Conservation (phyloP, 2,113 vertebrate genomes). For the Clarias magur region DNA sequence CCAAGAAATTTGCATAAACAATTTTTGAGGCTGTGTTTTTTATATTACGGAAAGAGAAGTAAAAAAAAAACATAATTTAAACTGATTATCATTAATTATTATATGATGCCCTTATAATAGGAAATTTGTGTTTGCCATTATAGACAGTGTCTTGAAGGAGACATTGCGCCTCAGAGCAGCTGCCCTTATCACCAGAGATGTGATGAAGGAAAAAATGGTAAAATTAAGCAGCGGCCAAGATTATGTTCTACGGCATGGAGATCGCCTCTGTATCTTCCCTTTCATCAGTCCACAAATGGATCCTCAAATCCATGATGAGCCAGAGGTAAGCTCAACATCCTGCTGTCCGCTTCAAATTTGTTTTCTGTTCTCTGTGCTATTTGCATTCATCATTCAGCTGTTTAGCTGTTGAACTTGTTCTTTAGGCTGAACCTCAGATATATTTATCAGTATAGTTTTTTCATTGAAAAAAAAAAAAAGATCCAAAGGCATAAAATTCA, state of each 20-base stretch:
- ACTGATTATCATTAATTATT: neutral
- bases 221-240: constrained; percentile 70
- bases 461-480: neutral
- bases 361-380: neutral
- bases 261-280: constrained; percentile 85
- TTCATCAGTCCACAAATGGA: constrained; percentile 87
- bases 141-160: constrained; percentile 83
- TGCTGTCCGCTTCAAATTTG: neutral
- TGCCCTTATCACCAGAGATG: constrained; percentile 82
- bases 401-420: neutral
- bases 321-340: constrained; percentile 73
- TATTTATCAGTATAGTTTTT: neutral
- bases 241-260: constrained; percentile 78
- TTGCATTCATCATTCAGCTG: neutral
- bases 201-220: constrained; percentile 72
- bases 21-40: neutral
- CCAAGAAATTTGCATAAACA: neutral
- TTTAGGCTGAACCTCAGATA: neutral
- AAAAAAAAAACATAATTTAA: neutral
- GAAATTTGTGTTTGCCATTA: constrained; percentile 20
- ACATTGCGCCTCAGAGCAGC: constrained; percentile 83
- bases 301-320: constrained; percentile 79
- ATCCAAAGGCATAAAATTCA: too few relatives aligned
- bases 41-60: neutral
- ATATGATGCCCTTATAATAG: neutral